Base-by-base conservation (phyloP, 2,113 vertebrate genomes). In the Uria aalge region DNA sequence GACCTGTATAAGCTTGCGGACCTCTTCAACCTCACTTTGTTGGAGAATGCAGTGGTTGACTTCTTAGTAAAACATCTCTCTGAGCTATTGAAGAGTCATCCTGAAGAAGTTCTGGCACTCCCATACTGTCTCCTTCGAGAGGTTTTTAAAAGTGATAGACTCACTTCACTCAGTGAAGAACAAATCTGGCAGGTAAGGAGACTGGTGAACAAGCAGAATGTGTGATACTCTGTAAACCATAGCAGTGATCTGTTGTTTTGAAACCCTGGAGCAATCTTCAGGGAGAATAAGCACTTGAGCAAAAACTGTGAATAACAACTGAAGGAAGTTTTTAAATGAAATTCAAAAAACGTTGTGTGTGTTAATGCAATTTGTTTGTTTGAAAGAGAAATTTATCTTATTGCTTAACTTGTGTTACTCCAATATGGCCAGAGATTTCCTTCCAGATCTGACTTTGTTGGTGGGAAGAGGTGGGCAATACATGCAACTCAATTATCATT, bases 1-100 rank as follows among this genome's bases (percentile, higher is more conserved):
- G 99, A 99, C 98, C 98, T 99, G 97, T 99, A 99, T 97, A 99
- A 99, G 60, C 98, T 99, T 90, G 99, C 99, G 8, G 99, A 99
- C 98, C 98, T 99, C 94, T 99, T 99, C 98, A 99, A 99, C 98
- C 99, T 99, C 95, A 99, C 99, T 67, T 95, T 99, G 94, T 94
- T 99, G 98, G 99, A 99, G 98, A 99, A 99, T 81, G 99, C 99
- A 27, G 99, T 99, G 95, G 98, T 99, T 95, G 98, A 98, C 96
- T 99, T 99, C 98, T 98, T 99, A 98, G 99, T 99, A 97, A 99
- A 99, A 84, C 99, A 99, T 96, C 99, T 99, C 94, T 99, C 99
- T 38, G 99, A 99, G 94, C 98, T 99, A 77, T 97, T 99, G 97
- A 99, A 98, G 96, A 99, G 95, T 97, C 98, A 98, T 88, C 98